Percentiles rank a stretch among this genome's conserved stretches.
Conservation (phyloP, 2,113 vertebrate species). For the Daphoenositta chrysoptera region DNA sequence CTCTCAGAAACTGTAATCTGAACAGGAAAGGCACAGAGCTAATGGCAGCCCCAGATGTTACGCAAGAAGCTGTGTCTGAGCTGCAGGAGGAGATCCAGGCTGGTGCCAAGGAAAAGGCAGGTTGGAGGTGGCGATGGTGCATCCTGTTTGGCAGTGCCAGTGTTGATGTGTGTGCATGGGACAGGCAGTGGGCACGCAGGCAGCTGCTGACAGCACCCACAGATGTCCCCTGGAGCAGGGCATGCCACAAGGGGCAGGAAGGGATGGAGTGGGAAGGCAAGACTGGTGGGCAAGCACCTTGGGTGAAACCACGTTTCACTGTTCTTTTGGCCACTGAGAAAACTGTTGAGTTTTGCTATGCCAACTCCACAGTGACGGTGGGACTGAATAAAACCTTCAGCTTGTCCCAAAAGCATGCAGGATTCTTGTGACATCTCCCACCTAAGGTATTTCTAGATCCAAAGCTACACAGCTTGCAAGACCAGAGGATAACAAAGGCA, state of each 20-base stretch:
- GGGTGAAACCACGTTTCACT: fast-evolving
- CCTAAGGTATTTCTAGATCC: not conserved
- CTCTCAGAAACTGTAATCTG: not conserved
- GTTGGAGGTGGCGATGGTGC: no score
- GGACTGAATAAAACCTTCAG: not conserved
- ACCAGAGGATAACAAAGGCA: not conserved
- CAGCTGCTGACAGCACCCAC: not conserved
- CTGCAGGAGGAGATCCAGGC: not conserved
- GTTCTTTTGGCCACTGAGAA: not conserved
- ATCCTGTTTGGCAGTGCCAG: fast-evolving
- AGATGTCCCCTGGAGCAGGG: not conserved
- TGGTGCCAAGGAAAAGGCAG: not conserved
- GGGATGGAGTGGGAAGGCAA: not conserved
- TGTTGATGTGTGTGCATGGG: no score
- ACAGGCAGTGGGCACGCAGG: not conserved
- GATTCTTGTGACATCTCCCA: not conserved
- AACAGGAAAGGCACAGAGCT: not conserved
- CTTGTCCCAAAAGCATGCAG: not conserved
- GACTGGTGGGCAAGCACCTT: not conserved
- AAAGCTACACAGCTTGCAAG: not conserved
- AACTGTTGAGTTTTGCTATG: not conserved
- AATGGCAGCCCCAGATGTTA: not conserved
- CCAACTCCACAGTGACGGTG: not conserved
- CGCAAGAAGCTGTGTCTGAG: not conserved
- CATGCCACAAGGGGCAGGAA: not conserved